These are phyloP conservation scores for Propithecus perrieri DNA, from an alignment of 2,797 vertebrate species.

Conservation along the genomic window DNA sequence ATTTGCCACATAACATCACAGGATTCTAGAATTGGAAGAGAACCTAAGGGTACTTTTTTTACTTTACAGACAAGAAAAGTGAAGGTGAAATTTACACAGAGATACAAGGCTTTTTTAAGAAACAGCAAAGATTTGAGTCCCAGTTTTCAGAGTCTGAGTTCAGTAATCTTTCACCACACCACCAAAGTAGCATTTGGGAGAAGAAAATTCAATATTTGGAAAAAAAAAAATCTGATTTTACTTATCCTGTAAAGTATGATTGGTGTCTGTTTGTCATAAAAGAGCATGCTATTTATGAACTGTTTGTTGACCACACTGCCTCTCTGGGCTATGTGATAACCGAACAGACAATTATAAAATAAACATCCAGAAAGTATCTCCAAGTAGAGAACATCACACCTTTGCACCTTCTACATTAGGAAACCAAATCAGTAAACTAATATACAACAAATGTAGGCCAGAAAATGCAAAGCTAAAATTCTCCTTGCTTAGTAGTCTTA, in stretches of 20 bases:
- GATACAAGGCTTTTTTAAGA: background rate
- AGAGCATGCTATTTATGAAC: background rate
- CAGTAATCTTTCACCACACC: background rate
- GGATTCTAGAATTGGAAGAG: background rate
- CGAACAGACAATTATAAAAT: background rate
- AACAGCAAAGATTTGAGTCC: background rate
- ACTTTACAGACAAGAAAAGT: background rate
- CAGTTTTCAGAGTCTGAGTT: background rate
- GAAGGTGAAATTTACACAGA: background rate
- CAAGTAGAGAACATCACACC: background rate
- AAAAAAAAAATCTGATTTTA: constrained; percentile 14
- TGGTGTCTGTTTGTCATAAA: background rate
- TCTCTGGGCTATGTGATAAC: background rate
- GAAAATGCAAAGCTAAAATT: constrained; percentile 22
- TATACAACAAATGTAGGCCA: background rate
- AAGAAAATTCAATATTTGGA: background rate
- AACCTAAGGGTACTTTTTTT: background rate
- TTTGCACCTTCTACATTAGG: background rate
- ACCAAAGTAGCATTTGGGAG: background rate
- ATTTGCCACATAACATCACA: background rate
- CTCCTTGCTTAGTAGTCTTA: background rate
- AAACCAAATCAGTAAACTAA: background rate
- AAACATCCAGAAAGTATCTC: background rate
- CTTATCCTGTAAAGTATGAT: background rate
- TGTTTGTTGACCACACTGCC: background rate